These are phyloP conservation scores for Uloborus diversus DNA, from an alignment of 1,140 invertebrate species.

Conservation along the genomic window DNA sequence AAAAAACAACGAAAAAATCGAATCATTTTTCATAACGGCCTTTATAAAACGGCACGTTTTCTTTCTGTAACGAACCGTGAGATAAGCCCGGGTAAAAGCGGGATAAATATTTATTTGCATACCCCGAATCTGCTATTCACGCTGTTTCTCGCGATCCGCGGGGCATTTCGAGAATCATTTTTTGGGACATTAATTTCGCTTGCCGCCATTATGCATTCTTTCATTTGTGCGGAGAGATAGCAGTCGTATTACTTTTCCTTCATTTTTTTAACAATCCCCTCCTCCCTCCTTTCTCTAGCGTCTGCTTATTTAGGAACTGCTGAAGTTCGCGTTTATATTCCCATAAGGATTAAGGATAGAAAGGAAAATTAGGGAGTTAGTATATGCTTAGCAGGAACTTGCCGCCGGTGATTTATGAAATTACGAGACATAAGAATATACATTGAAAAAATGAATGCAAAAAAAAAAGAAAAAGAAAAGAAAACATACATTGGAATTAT, in stretches of 20 bases:
- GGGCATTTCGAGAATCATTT: conserved; percentile 20
- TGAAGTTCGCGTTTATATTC: too few relatives aligned
- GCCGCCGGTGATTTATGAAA: too few relatives aligned
- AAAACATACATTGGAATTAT: too few relatives aligned
- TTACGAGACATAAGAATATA: too few relatives aligned
- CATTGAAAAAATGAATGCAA: too few relatives aligned
- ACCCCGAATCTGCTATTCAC: background rate
- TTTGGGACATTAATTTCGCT: conserved; percentile 43
- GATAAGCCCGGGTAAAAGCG: conserved; percentile 6
- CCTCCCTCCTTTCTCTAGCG: background rate
- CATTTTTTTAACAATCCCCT: background rate
- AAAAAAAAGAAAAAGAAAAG: too few relatives aligned
- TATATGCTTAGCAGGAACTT: too few relatives aligned
- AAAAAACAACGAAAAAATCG: background rate
- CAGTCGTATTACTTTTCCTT: background rate
- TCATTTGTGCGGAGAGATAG: conserved; percentile 20
- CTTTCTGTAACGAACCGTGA: conserved; percentile 5
- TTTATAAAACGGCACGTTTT: conserved; percentile 12
- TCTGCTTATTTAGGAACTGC: too few relatives aligned
- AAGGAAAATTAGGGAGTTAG: too few relatives aligned
- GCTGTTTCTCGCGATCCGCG: background rate
- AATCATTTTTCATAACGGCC: conserved; percentile 5
- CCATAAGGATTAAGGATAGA: too few relatives aligned
- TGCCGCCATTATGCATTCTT: background rate
- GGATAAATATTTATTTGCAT: conserved; percentile 40